These are phyloP conservation scores for Chrysopilus asiliformis DNA, from an alignment of 2,888 invertebrate species.

Conservation along the genomic window DNA sequence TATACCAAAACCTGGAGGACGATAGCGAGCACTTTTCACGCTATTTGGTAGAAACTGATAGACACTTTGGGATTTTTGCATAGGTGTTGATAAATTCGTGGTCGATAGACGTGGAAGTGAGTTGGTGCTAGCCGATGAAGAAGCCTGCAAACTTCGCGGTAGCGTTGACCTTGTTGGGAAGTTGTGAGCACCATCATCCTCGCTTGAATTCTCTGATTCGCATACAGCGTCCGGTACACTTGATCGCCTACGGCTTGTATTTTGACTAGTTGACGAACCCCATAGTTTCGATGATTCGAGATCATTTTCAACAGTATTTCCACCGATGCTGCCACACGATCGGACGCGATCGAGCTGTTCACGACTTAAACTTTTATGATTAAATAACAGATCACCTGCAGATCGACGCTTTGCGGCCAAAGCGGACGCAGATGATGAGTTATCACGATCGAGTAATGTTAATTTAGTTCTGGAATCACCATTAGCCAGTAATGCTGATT, in stretches of 20 bases:
- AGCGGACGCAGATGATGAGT: constrained; percentile 48
- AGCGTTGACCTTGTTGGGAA: constrained; percentile 44
- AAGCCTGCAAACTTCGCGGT: constrained; percentile 47
- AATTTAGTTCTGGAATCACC: constrained; percentile 73
- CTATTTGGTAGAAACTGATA: constrained; percentile 46
- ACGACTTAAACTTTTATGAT: constrained; percentile 63
- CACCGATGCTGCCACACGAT: constrained; percentile 75
- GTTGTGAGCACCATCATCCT: constrained; percentile 36
- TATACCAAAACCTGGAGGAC: constrained; percentile 61
- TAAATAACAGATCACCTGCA: constrained; percentile 69
- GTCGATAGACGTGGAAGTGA: constrained; percentile 64
- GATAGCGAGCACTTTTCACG: constrained; percentile 75
- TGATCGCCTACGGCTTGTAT: constrained; percentile 37
- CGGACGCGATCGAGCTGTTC: constrained; percentile 58
- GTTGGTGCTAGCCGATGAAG: constrained; percentile 49
- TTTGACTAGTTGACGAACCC: constrained; percentile 21
- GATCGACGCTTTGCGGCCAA: constrained; percentile 66
- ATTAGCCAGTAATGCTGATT: constrained; percentile 70
- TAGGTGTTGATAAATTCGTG: constrained; percentile 37
- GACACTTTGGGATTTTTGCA: constrained; percentile 52
- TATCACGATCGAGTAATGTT: constrained; percentile 49
- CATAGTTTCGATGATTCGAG: constrained; percentile 31
- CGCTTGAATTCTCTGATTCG: constrained; percentile 38
- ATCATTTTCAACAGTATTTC: constrained; percentile 42
- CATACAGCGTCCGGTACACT: constrained; percentile 43